These are phyloP conservation scores for Rallus crepitans DNA, from an alignment of 2,797 vertebrate genomes.

Conservation along the genomic window DNA sequence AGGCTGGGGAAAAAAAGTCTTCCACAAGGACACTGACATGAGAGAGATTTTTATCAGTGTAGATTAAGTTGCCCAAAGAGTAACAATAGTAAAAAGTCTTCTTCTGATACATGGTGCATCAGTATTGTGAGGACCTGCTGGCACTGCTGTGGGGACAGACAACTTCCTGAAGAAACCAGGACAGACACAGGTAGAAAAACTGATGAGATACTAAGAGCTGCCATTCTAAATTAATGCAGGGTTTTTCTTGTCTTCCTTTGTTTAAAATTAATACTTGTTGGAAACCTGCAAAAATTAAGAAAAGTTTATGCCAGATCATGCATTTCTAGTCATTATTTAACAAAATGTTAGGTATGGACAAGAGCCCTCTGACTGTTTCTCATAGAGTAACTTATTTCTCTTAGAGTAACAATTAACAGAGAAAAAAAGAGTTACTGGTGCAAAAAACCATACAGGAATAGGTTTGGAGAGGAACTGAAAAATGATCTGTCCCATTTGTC, in stretches of 20 bases:
- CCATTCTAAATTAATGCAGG: neutral
- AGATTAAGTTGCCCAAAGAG: neutral
- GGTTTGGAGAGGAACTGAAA: neutral
- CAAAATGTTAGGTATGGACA: neutral
- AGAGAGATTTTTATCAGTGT: neutral
- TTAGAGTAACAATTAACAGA: neutral
- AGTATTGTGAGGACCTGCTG: neutral
- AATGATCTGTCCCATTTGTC: neutral
- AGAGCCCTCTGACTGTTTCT: neutral
- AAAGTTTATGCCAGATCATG: neutral
- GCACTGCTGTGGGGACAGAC: neutral
- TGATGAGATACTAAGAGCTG: neutral
- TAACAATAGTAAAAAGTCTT: neutral
- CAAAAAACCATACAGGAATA: neutral
- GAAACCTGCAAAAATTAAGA: neutral
- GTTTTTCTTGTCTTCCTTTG: neutral
- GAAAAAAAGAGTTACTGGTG: neutral
- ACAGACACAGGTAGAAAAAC: neutral
- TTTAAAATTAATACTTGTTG: neutral
- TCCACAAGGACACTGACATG: neutral
- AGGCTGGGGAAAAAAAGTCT: conserved; percentile 15
- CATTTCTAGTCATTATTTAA: neutral
- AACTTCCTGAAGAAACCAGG: neutral
- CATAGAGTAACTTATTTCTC: neutral
- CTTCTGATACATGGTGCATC: neutral